Evolutionary conservation across 2,888 invertebrate species (phyloP), one percentile per base, ranked within the genome.

Genomic region (Tolmerus cingulatus): DNA sequence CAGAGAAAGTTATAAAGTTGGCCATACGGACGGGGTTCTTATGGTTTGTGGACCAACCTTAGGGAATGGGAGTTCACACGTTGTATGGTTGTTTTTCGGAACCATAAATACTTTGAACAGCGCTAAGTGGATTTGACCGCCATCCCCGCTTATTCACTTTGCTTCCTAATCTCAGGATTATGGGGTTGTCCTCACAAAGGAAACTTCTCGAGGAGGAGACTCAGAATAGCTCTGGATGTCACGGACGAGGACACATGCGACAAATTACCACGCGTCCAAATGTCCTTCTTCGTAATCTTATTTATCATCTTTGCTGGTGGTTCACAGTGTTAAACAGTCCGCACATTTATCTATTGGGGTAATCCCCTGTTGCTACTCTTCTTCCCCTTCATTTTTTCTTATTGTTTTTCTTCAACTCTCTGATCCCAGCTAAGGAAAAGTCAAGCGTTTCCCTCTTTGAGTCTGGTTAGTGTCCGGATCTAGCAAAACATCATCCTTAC

Each of bases 201-300:
- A 23, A 66, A 66, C 23, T 4, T 27, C 19, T 66, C 66, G 27
- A 66, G 66, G 27, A 27, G 27, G 27, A 66, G 66, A 12, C 66
- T 66, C 66, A 27, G 66, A 66, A 66, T 66, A 66, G 12, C 66
- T 66, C 5, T 66, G 66, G 27, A 66, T 66, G 66, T 27, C 12
- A 66, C 9, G 23, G 66, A 12, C 66, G 66, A 66, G 66, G 78
- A 40, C 78, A 78, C 43, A 78, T 78, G 23, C 78, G 78, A 43
- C 78, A 43, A 78, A 78, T 78, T 78, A 78, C 14, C 23, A 46
- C 76, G 76, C 78, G 46, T 78, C 78, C 43, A 34, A 78, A 43
- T 78, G 37, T 78, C 4, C 23, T 43, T 46, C 9, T 1, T 37
- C 23, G 43, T 78, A 43, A 43, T 78, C 78, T 78, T 78, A 78